These are phyloP conservation scores for Epizoanthus stellaris DNA, from an alignment of 92 coral and sea anemone genomes.

Conservation along the genomic window DNA sequence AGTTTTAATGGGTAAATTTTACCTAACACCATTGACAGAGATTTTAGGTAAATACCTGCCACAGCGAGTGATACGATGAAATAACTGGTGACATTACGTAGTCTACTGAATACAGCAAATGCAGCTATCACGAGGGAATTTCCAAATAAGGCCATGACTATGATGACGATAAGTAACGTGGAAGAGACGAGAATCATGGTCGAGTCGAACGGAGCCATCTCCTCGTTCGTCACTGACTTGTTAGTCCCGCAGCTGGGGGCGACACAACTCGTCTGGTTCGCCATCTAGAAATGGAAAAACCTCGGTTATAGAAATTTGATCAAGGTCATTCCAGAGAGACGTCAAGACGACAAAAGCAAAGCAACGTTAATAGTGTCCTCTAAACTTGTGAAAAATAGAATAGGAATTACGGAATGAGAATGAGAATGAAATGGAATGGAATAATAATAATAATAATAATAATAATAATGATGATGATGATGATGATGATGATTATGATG, in stretches of 20 bases:
- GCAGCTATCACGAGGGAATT: conserved; percentile 84
- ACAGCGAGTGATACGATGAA: conserved; percentile 91
- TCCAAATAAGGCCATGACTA: conserved; percentile 78
- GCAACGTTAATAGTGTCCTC: too few relatives aligned
- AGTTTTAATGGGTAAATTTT: too few relatives aligned
- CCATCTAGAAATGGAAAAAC: conserved; percentile 5
- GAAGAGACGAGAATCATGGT: conserved; percentile 57
- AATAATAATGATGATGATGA: too few relatives aligned
- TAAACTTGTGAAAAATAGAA: too few relatives aligned
- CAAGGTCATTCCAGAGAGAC: too few relatives aligned
- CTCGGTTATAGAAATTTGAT: too few relatives aligned
- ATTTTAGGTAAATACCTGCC: conserved; percentile 60
- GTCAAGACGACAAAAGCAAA: too few relatives aligned
- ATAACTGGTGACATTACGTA: conserved; percentile 89
- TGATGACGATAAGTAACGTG: conserved; percentile 66
- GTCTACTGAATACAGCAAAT: conserved; percentile 68
- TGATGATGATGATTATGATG: too few relatives aligned
- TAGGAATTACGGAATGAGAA: too few relatives aligned
- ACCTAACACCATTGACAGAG: too few relatives aligned
- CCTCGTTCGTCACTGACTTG: not conserved
- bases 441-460: too few relatives aligned
- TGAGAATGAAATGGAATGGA: too few relatives aligned
- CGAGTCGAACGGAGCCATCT: conserved; percentile 1
- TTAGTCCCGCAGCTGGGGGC: not conserved
- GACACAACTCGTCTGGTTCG: conserved; percentile 16